A percentile compares a stretch with the other conserved stretches of the same genome.
Conservation (phyloP, 2,113 vertebrate genomes). For the Columbina picui region DNA sequence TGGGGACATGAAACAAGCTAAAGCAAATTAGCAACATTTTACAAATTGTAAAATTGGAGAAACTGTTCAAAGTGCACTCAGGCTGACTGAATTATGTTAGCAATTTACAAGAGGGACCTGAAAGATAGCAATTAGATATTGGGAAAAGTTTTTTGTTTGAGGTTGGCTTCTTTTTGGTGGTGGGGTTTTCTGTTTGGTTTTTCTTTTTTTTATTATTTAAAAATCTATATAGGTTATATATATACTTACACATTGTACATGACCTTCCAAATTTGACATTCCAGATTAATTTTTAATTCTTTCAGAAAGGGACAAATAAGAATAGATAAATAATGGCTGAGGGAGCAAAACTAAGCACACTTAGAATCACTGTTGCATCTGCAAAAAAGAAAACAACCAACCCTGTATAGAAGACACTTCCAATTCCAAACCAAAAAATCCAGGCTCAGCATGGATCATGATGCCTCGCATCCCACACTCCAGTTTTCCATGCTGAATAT, state of each 20-base stretch:
- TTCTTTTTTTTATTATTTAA: background rate
- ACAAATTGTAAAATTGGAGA: background rate
- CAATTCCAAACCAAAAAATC: background rate
- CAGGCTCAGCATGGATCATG: background rate
- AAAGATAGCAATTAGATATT: background rate
- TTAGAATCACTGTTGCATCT: background rate
- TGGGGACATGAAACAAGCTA: background rate
- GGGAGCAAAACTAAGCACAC: background rate
- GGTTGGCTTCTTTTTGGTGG: background rate
- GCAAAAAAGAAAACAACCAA: background rate
- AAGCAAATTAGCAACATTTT: background rate
- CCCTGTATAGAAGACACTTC: background rate
- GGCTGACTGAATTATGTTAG: background rate
- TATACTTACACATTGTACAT: background rate
- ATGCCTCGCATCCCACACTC: background rate
- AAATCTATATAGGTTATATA: background rate
- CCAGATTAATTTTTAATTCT: background rate
- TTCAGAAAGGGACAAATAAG: background rate
- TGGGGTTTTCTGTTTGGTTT: background rate
- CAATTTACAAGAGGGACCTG: background rate
- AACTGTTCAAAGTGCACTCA: background rate
- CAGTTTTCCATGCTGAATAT: background rate
- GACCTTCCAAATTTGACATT: background rate
- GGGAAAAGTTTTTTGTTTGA: background rate
- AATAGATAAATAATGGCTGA: background rate